Evolutionary conservation across 2,113 vertebrate genomes (phyloP).

Genomic region (Zingel zingel): DNA sequence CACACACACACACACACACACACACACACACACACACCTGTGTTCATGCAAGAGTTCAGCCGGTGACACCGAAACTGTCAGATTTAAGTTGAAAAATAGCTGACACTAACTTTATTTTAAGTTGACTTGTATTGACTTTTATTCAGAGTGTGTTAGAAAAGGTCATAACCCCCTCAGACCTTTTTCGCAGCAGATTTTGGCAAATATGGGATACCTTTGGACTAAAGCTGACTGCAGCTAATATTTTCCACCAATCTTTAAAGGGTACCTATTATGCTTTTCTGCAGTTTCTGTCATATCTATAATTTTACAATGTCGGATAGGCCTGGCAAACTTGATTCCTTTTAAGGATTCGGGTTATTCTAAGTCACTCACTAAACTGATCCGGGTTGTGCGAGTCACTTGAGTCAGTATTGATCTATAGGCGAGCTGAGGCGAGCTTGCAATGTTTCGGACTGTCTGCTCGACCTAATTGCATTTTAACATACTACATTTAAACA

Average conservation of each 20-base stretch:
- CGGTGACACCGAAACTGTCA: constrained; percentile 15
- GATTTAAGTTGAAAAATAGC: constrained; percentile 11
- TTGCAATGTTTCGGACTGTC: too few species aligned
- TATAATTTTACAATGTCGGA: too few species aligned
- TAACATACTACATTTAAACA: too few species aligned
- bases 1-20: constrained; percentile 27
- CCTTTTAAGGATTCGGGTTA: too few species aligned
- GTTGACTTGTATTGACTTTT: neutral
- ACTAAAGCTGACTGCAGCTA: neutral
- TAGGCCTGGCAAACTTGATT: too few species aligned
- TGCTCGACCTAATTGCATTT: too few species aligned
- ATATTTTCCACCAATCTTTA: neutral
- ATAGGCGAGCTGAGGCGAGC: too few species aligned
- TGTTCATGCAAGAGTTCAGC: neutral
- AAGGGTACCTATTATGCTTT: too few species aligned
- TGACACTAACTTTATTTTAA: constrained; percentile 6
- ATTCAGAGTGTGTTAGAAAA: neutral
- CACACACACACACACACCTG: constrained; percentile 22
- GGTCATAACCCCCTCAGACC: neutral
- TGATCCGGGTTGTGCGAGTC: too few species aligned
- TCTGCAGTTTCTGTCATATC: too few species aligned
- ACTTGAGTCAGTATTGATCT: too few species aligned
- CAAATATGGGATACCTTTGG: neutral
- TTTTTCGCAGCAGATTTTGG: neutral
- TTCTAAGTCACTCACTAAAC: too few species aligned